Evolutionary conservation across 1,140 invertebrate genomes (phyloP), one percentile per base, ranked within the genome.

Genomic region (Tetramorium parvispinum): DNA sequence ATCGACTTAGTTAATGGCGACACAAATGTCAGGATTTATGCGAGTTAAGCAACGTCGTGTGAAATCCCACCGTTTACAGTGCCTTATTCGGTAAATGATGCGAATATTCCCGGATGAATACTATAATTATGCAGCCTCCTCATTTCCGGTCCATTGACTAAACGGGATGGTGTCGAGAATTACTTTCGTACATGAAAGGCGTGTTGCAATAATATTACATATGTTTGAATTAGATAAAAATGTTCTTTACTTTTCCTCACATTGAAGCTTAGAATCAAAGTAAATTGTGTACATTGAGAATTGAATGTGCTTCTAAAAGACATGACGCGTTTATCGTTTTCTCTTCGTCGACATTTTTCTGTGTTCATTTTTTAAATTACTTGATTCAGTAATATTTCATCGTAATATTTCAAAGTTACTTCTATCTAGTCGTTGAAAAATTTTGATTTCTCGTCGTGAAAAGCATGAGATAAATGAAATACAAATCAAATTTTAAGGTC

Each of bases 1-100:
- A 89, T 89, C 57, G 88, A 89, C 88, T 89, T 85, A 87, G 82
- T 83, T 68, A 89, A 89, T 87, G 66, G 70, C 77, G 79, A 63
- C 24, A 71, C 70, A 59, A 77, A 32, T 68, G 61, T 73, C 46
- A 53, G 32, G 37, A 77, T 85, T 85, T 78, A 76, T 78, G 82
- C 59, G 21, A 32, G 40, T 43, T 85, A 73, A 73, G 53, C 61
- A 79, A 68, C 40, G 13, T 65, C 59, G 16, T n/a, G 79, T 13
- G 4, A 24, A 73, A 73, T 73, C 6, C 40, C 27, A 16, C 24
- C 37, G 13, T 66, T 46, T 24, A 40, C 46, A 24, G 8, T 40
- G 40, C n/a, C 66, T 63, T 77, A 40, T 77, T 16, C 40, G 53
- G 21, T 49, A 83, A 59, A 83, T 59, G 79, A 75, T 32, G 79